Evolutionary conservation across 2,888 invertebrate genomes (phyloP), one percentile per base, ranked within the genome.

Genomic region (Desoria tigrina): DNA sequence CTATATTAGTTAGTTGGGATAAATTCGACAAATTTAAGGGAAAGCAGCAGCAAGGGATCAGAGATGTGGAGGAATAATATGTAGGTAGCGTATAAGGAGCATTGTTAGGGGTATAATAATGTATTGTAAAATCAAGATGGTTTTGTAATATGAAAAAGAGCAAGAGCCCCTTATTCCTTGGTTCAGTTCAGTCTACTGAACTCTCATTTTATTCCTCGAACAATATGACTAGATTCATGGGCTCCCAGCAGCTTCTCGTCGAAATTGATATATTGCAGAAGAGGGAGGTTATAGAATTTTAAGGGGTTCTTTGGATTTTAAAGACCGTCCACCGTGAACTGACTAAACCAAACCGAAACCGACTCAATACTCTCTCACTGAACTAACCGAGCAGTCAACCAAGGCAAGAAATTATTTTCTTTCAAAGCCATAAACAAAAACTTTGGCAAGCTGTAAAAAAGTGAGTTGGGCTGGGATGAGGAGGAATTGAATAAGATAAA

Each of bases 381-480:
- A 32, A 32, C 32, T 32, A 32, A 32, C 32, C 32, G 32, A 32
- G 32, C 32, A 32, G 32, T 32, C 32, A 32, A 51, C 51, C 23
- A 26, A 51, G 51, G 14, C 11, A 51, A 51, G 67, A 67, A 71
- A 73, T 71, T 67, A 69, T 73, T 67, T 69, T 67, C 67, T 67
- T 71, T 63, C 60, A 64, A 67, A 65, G 69, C 66, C 68, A 69
- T 71, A 73, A 73, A 71, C 70, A 73, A 73, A 71, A 70, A 69
- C 58, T 73, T 73, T 68, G 65, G 70, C 67, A 70, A 67, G 70
- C 64, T 63, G 68, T 69, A 70, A 70, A 73, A 68, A 63, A 67
- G 21, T 57, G 49, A 42, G 58, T 45, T 16, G 45, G 45, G 28
- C 37, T 58, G 58, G 45, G 28, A 57, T 58, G 58, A 42, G 24